Base-by-base conservation (phyloP, 1,140 invertebrate species). In the Seison nebaliae region DNA sequence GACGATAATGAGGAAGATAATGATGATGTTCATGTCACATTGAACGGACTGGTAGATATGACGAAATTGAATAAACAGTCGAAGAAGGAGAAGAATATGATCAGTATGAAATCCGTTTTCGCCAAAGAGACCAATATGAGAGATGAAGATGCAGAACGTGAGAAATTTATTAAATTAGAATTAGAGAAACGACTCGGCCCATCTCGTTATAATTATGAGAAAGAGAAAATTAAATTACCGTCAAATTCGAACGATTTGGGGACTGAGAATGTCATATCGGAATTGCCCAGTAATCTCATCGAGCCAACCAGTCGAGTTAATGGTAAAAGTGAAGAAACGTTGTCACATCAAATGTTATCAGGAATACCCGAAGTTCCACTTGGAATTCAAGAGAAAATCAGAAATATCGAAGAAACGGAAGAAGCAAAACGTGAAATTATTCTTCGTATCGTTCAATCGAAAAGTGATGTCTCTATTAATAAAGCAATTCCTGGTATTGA, bases 291-390 rank as follows among this genome's bases (percentile, higher is more conserved):
- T 50, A 74, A 88, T 58, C 62, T 93, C 31, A 51, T 52, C 37
- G 43, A 50, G 4, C 40, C 43, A 24, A 51, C 49, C 7, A 48
- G 62, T 71, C 48, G 69, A 70, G 11, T 79, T 43, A 45, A 75
- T 73, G 11, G 79, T 43, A 66, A 65, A 41, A 83, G 76, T 12
- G 86, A 96, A 60, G 91, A 96, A 63, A 93, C 96, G 79, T 70
- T 98, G 45, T 94, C 84, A 5, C 93, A 93, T 67, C 88, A 96
- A 66, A 96, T 98, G 88, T 63, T 98, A 2, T 88, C 79, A 53
- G 91, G 91, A 36, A 98, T 98, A 45, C 91, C 91, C n/a, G 91
- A 98, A 67, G 77, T 98, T 2, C 88, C 98, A 65, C 65, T 98
- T 28, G 91, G 91, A 23, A 88, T 98, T 47, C 81, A 94, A 50